These are phyloP conservation scores for Tiliacea citrago DNA, from an alignment of 2,888 invertebrate genomes.

Conservation along the genomic window DNA sequence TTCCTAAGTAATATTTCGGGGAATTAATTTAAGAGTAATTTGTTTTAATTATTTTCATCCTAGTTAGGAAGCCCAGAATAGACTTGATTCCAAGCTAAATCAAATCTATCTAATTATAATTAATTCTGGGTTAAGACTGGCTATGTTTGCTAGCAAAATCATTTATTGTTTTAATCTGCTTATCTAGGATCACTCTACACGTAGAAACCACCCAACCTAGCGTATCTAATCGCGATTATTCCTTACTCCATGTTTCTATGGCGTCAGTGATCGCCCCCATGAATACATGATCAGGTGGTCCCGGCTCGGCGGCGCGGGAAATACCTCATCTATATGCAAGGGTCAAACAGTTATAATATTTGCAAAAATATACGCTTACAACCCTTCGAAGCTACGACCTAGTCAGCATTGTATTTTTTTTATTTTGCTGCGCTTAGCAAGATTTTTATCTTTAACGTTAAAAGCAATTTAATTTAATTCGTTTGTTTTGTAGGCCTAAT, in stretches of 20 bases:
- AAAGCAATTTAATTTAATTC: constrained; percentile 11
- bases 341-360: constrained; percentile 83
- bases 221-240: constrained; percentile 54
- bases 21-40: constrained; percentile 16
- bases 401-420: constrained; percentile 66
- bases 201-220: background rate
- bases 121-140: background rate
- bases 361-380: constrained; percentile 70
- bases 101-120: background rate
- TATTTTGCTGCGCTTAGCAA: constrained; percentile 36
- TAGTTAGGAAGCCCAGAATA: background rate
- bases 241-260: constrained; percentile 60
- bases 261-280: constrained; percentile 79
- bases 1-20: constrained; percentile 21
- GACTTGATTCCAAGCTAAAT: background rate
- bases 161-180: background rate
- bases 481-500: background rate
- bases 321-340: constrained; percentile 86
- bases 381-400: constrained; percentile 37
- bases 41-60: constrained; percentile 8
- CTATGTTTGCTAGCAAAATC: background rate
- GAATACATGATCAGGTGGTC: constrained; percentile 84
- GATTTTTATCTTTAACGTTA: constrained; percentile 30
- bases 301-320: constrained; percentile 74
- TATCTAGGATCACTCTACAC: background rate